Conservation (phyloP, 2,888 invertebrate species). For the Megastigmus dorsalis region DNA sequence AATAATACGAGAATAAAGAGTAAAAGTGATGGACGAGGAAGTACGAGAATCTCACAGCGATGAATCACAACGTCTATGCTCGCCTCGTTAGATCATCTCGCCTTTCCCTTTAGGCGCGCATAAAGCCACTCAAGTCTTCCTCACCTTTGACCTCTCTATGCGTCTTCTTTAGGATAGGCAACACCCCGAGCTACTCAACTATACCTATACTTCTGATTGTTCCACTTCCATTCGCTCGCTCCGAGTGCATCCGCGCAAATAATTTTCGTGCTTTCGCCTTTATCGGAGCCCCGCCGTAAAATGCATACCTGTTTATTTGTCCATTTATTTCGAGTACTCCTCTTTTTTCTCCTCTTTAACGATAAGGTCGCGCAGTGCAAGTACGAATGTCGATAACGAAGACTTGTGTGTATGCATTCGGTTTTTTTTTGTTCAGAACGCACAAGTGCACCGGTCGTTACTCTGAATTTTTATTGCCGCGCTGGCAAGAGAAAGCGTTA, state of each 20-base stretch:
- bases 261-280: background rate
- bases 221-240: too few species aligned
- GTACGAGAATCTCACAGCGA: slow-evolving; percentile 56
- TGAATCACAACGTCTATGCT: slow-evolving; percentile 65
- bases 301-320: slow-evolving; percentile 13
- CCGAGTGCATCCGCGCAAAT: too few species aligned
- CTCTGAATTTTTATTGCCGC: slow-evolving; percentile 44
- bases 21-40: slow-evolving; percentile 50
- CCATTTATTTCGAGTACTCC: background rate
- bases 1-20: slow-evolving; percentile 40
- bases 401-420: slow-evolving; percentile 30
- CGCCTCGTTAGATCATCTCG: slow-evolving; percentile 63
- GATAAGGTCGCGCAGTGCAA: background rate
- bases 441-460: slow-evolving; percentile 43
- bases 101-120: slow-evolving; percentile 53
- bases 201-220: background rate
- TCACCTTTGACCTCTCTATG: slow-evolving; percentile 60
- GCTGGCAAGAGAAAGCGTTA: slow-evolving; percentile 44
- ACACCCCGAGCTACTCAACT: background rate
- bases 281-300: background rate
- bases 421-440: too few species aligned
- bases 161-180: slow-evolving; percentile 58
- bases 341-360: too few species aligned
- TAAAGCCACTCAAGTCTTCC: slow-evolving; percentile 62
- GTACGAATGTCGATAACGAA: slow-evolving; percentile 20